These are phyloP conservation scores for Harlomillsia oculata DNA, from an alignment of 1,140 invertebrate species.

Conservation along the genomic window DNA sequence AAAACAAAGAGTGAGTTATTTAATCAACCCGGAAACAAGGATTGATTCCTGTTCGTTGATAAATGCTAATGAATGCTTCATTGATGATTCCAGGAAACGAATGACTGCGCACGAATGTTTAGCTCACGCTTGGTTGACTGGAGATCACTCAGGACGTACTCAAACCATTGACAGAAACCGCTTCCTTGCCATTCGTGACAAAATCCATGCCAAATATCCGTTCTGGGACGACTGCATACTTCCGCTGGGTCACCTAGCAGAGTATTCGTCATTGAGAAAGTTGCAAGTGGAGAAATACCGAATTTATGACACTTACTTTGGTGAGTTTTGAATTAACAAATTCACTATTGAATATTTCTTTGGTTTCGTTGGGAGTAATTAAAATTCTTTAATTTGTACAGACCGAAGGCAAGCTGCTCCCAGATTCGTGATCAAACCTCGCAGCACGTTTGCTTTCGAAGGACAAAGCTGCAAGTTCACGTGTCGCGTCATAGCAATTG, in stretches of 20 bases:
- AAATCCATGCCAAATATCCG: conserved; percentile 71
- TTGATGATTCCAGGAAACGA: conserved; percentile 59
- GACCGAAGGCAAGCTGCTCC: conserved; percentile 95
- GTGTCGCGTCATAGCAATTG: conserved; percentile 88
- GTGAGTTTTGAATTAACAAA: conserved; percentile 49
- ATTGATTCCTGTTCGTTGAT: not conserved
- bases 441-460: conserved; percentile 87
- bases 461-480: conserved; percentile 95
- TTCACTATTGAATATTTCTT: no score
- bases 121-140: conserved; percentile 86
- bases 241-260: conserved; percentile 89
- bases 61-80: not conserved
- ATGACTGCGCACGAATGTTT: conserved; percentile 97
- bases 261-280: conserved; percentile 95
- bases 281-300: conserved; percentile 90
- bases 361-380: not conserved
- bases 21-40: no score
- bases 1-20: conserved; percentile 83
- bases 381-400: conserved; percentile 36
- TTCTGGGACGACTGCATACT: conserved; percentile 86
- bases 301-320: conserved; percentile 90
- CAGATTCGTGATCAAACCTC: conserved; percentile 89
- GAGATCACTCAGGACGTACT: conserved; percentile 64
- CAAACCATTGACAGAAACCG: conserved; percentile 63
- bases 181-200: conserved; percentile 78